Evolutionary conservation across 2,797 vertebrate genomes (phyloP).

Genomic region (Scolopax rusticola): DNA sequence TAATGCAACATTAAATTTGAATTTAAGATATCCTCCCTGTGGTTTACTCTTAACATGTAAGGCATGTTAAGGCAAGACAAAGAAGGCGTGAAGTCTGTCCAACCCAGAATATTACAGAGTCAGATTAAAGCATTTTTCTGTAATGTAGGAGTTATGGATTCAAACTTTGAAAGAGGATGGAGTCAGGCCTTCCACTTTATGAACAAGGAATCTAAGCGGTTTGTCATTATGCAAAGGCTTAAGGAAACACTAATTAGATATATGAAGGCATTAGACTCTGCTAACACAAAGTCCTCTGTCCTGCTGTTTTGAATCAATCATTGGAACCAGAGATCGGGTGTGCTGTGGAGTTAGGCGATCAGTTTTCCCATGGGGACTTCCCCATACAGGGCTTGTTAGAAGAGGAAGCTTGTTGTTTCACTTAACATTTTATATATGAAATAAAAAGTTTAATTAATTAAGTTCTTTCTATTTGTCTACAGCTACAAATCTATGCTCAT

Average conservation of each 20-base stretch:
- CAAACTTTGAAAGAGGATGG: not conserved
- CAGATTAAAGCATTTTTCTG: not conserved
- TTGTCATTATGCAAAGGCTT: not conserved
- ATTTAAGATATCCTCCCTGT: not conserved
- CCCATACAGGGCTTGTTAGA: not conserved
- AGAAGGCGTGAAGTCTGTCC: not conserved
- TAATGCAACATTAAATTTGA: not conserved
- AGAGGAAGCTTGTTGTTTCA: not conserved
- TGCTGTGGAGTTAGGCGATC: not conserved
- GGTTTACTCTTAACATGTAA: not conserved
- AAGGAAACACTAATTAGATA: not conserved
- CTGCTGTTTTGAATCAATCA: not conserved
- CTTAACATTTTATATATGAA: not conserved
- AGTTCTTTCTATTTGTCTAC: not conserved
- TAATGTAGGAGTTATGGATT: not conserved
- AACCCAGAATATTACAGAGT: not conserved
- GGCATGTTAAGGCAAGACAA: too few species aligned
- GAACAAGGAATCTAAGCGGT: not conserved
- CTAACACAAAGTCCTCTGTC: not conserved
- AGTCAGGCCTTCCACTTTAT: not conserved
- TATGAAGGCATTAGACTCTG: rapidly evolving
- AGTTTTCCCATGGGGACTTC: not conserved
- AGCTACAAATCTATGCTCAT: not conserved
- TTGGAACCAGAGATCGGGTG: not conserved
- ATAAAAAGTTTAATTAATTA: not conserved